phyloP scores from a whole-genome alignment of 2,888 invertebrate genomes.

The Quadroppia sp. region DNA sequence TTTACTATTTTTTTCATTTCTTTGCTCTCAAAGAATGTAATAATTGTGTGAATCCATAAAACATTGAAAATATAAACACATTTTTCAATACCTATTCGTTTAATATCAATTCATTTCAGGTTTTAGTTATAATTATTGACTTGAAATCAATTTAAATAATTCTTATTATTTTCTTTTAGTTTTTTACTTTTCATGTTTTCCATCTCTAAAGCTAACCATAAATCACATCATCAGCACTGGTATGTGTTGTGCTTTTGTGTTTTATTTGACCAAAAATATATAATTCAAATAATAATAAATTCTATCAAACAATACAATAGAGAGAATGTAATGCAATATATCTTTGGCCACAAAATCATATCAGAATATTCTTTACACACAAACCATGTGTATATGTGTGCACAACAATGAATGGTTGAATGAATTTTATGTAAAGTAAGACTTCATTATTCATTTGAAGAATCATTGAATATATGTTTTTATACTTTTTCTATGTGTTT shows the following conservation, averaged over 20 bases:
- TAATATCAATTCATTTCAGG: too few species aligned
- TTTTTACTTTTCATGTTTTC: too few species aligned
- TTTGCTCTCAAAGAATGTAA: background rate
- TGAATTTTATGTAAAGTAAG: constrained; percentile 28
- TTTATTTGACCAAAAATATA: background rate
- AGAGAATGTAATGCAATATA: constrained; percentile 1
- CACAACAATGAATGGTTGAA: background rate
- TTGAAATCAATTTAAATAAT: too few species aligned
- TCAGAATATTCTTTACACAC: background rate
- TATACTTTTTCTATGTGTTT: background rate
- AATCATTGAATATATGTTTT: too few species aligned
- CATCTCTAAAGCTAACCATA: background rate
- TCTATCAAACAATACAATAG: constrained; percentile 1
- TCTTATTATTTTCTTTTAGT: too few species aligned
- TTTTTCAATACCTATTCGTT: too few species aligned
- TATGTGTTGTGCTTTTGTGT: background rate
- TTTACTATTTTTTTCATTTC: background rate
- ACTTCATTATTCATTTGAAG: constrained; percentile 17
- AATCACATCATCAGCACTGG: background rate
- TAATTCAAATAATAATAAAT: background rate
- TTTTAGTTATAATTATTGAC: too few species aligned
- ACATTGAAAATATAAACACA: too few species aligned
- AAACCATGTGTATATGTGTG: background rate
- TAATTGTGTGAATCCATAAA: background rate
- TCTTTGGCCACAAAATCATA: background rate